A percentile compares a stretch with the other conserved stretches of the same genome.
phyloP scores from a whole-genome alignment of 2,888 invertebrate genomes.

The Oeneis ivallda region DNA sequence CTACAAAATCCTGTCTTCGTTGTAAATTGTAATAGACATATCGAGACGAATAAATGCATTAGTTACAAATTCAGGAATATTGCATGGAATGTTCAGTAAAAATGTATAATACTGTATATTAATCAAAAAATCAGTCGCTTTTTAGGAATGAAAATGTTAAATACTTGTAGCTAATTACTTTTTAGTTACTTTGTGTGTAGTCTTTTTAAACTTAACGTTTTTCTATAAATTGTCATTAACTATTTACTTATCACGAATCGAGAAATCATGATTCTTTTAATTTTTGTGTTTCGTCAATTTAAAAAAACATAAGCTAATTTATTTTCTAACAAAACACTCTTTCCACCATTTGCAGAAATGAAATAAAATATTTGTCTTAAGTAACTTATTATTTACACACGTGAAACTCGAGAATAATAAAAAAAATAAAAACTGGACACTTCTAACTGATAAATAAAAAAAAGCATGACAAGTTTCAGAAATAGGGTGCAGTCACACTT shows the following conservation, averaged over 20 bases:
- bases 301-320: background rate
- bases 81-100: constrained; percentile 23
- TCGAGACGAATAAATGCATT: constrained; percentile 18
- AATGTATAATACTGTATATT: constrained; percentile 16
- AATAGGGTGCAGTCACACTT: background rate
- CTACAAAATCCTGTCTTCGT: background rate
- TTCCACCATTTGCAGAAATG: background rate
- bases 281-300: background rate
- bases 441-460: constrained; percentile 13
- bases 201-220: constrained; percentile 1
- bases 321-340: background rate
- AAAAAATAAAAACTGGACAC: constrained; percentile 5
- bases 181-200: background rate
- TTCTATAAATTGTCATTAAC: constrained; percentile 5
- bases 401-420: constrained; percentile 5
- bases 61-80: constrained; percentile 22
- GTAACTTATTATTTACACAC: background rate
- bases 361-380: background rate
- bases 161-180: background rate
- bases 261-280: background rate
- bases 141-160: constrained; percentile 7
- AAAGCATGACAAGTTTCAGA: constrained; percentile 11
- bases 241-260: background rate
- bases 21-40: background rate
- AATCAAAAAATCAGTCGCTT: constrained; percentile 13